Conservation (phyloP, 1,140 invertebrate species). For the Trichonephila clavipes region DNA sequence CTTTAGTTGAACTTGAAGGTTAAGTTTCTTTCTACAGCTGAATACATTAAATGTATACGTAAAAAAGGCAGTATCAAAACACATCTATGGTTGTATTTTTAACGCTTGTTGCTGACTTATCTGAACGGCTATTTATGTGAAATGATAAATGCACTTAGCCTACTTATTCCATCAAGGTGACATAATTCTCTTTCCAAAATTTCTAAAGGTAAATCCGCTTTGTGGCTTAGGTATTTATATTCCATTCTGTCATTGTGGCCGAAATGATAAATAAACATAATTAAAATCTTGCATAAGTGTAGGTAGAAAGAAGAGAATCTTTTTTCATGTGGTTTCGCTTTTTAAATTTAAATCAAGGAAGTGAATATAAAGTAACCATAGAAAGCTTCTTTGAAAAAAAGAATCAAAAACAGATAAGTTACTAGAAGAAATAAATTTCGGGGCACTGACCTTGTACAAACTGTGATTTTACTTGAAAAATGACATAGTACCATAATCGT, state of each 20-base stretch:
- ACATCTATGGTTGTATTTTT: neutral
- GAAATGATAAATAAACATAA: neutral
- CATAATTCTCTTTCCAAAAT: neutral
- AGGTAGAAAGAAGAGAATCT: neutral
- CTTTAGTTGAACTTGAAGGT: neutral
- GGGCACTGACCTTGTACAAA: neutral
- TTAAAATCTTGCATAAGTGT: neutral
- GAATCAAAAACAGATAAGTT: neutral
- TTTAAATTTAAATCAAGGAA: neutral
- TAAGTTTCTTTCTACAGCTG: neutral
- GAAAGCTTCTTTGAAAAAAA: too few relatives aligned
- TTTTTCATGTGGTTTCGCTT: neutral
- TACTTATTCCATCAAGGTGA: neutral
- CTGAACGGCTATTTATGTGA: constrained; percentile 13
- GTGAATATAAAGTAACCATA: neutral
- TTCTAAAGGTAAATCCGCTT: neutral
- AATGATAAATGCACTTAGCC: neutral
- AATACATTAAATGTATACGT: neutral
- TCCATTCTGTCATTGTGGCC: neutral
- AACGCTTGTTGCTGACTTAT: neutral
- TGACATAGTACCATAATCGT: too few relatives aligned
- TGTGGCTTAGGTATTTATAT: neutral
- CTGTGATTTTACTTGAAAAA: too few relatives aligned
- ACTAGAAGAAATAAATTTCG: neutral
- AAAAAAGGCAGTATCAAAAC: neutral